Evolutionary conservation across 37 sponge, comb jelly and placozoan species (phyloP).

Genomic region (Ephydatia muelleri): DNA sequence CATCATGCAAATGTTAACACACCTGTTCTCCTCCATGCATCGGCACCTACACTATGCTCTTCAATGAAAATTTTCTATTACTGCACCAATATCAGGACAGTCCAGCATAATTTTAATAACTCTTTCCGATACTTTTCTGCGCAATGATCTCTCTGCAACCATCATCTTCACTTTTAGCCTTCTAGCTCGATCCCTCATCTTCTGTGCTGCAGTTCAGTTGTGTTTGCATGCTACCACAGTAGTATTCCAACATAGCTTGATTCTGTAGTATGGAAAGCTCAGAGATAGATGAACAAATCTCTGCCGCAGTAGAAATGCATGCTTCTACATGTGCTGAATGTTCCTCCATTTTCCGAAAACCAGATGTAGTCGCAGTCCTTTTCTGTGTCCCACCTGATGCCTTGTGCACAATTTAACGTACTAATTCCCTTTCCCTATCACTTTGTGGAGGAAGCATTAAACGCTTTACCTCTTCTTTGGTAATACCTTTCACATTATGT

Average conservation of each 20-base stretch:
- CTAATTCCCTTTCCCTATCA: slow-evolving; percentile 22
- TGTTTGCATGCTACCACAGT: slow-evolving; percentile 1
- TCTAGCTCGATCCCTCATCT: too few species aligned
- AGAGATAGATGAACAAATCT: slow-evolving; percentile 23
- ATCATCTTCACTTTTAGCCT: too few species aligned
- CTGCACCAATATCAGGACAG: too few species aligned
- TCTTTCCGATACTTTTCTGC: too few species aligned
- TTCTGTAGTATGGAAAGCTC: slow-evolving; percentile 16
- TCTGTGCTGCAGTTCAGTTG: not conserved
- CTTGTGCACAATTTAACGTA: slow-evolving; percentile 18
- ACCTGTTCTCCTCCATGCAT: too few species aligned
- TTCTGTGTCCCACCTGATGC: slow-evolving; percentile 8
- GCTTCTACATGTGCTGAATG: slow-evolving; percentile 23
- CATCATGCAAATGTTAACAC: too few species aligned
- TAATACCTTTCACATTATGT: not conserved
- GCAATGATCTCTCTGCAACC: too few species aligned
- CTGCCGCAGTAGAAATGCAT: not conserved
- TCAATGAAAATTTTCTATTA: too few species aligned
- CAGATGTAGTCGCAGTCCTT: slow-evolving; percentile 15
- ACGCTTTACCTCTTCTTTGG: slow-evolving; percentile 3
- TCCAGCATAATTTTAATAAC: too few species aligned
- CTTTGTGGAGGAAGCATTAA: not conserved
- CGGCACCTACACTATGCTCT: too few species aligned
- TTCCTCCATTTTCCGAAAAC: slow-evolving; percentile 35
- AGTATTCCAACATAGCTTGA: slow-evolving; percentile 10